Evolutionary conservation across 2,888 invertebrate genomes (phyloP).

Genomic region (Cryptosula pallasiana): DNA sequence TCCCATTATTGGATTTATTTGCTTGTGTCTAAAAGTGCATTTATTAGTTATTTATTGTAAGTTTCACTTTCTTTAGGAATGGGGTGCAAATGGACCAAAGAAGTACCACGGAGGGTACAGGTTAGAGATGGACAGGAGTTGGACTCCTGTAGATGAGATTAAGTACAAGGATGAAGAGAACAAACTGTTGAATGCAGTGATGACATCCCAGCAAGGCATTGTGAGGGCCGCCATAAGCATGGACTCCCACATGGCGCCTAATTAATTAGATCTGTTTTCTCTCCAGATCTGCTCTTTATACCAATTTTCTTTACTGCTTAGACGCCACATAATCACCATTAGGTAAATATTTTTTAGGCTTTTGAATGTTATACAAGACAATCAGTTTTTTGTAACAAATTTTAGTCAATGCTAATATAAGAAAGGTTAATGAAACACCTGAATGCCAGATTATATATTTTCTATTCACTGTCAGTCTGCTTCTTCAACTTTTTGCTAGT

Average conservation of each 20-base stretch:
- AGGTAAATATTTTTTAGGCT: too few relatives aligned
- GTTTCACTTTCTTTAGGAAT: constrained; percentile 68
- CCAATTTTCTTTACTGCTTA: neutral
- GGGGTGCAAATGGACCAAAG: constrained; percentile 63
- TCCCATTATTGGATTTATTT: too few relatives aligned
- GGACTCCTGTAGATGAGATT: constrained; percentile 61
- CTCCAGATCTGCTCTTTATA: neutral
- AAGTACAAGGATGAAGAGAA: neutral
- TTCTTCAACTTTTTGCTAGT: too few relatives aligned
- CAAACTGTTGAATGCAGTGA: neutral
- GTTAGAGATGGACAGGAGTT: constrained; percentile 66
- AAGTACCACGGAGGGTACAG: constrained; percentile 64
- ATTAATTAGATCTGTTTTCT: neutral
- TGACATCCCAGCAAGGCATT: neutral
- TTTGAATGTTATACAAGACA: too few relatives aligned
- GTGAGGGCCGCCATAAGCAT: constrained; percentile 2
- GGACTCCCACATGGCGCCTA: neutral
- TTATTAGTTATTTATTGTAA: too few relatives aligned
- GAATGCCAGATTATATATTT: too few relatives aligned
- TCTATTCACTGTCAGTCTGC: too few relatives aligned
- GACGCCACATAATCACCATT: too few relatives aligned
- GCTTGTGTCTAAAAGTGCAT: too few relatives aligned
- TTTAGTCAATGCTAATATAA: too few relatives aligned
- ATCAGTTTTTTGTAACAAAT: too few relatives aligned
- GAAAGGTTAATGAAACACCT: too few relatives aligned